Conservation (phyloP, 2,797 vertebrate species). For the Paguma larvata region DNA sequence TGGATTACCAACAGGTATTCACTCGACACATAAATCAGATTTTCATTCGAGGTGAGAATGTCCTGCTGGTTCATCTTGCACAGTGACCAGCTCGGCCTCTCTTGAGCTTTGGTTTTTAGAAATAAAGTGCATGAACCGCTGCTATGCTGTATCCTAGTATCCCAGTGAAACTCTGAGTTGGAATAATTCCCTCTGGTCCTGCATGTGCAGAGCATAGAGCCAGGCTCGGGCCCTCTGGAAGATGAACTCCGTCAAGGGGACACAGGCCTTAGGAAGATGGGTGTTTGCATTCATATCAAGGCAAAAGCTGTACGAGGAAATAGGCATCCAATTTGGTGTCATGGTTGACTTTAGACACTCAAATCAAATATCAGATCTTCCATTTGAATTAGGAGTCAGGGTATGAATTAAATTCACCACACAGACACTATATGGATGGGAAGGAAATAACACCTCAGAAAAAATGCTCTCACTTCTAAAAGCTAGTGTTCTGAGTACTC, state of each 20-base stretch:
- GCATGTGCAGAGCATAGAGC: slow-evolving; percentile 66
- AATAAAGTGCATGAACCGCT: slow-evolving; percentile 85
- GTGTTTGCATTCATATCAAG: not conserved
- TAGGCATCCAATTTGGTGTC: not conserved
- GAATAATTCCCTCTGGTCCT: slow-evolving; percentile 70
- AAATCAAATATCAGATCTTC: not conserved
- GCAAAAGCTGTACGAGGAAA: not conserved
- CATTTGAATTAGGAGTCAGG: not conserved
- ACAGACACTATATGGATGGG: not conserved
- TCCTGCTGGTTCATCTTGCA: slow-evolving; percentile 96
- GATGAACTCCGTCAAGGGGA: not conserved
- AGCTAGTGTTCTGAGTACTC: not conserved
- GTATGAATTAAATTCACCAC: not conserved
- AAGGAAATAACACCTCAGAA: not conserved
- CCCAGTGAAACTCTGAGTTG: slow-evolving; percentile 71
- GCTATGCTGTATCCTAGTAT: slow-evolving; percentile 76
- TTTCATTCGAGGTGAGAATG: slow-evolving; percentile 97
- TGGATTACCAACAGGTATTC: slow-evolving; percentile 94
- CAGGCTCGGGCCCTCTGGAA: slow-evolving; percentile 65
- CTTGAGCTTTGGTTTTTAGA: slow-evolving; percentile 71
- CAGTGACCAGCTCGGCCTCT: slow-evolving; percentile 87
- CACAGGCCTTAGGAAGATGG: not conserved
- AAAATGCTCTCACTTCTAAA: not conserved
- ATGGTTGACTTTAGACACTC: not conserved
- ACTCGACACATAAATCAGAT: slow-evolving; percentile 97